Base-by-base conservation (phyloP, 2,888 invertebrate genomes). In the Nymphalis urticae region DNA sequence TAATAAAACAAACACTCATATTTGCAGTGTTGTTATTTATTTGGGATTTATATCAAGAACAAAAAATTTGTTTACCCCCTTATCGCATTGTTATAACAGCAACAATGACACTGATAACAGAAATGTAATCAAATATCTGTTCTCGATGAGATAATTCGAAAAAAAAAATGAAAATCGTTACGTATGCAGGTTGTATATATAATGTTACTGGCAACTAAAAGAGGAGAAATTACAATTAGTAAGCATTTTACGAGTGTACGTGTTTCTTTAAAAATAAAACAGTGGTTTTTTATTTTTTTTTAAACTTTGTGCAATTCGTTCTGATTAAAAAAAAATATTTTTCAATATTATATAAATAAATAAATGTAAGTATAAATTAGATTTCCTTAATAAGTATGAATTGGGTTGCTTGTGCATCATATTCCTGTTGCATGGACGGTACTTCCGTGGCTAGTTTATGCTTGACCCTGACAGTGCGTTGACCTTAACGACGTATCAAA, bases 391-490 rank as follows among this genome's bases (percentile, higher is more conserved):
- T 32, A 6, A 32, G 27, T 32, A 27, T 53, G 24, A 7, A 54
- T 54, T 13, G 1, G 13, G 21, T 24, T 24, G 32, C 7, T 54
- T 54, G 27, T 27, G 17, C 32, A 17, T 13, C 5, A 56, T 27
- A 17, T 10, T n/a, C 1, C n/a, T 24, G 48, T 27, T 19, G 19
- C 21, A n/a, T 7, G 27, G n/a, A 61, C 27, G 21, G 17, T 19
- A 42, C 47, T 48, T 60, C 60, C 47, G 19, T 32, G 42, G 42
- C 42, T 36, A 53, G 53, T 42, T 53, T 60, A 69, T 64, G 61
- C 56, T 70, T 61, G 63, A 70, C 60, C 66, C 32, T 61, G 61
- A 32, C 16, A 64, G 66, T 66, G 21, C 63, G 32, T 61, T 61
- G 47, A 70, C 66, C 64, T 65, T 48, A 59, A 59, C 36, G 10